phyloP scores from a whole-genome alignment of 2,113 vertebrate genomes.

The Okapia johnstoni region DNA sequence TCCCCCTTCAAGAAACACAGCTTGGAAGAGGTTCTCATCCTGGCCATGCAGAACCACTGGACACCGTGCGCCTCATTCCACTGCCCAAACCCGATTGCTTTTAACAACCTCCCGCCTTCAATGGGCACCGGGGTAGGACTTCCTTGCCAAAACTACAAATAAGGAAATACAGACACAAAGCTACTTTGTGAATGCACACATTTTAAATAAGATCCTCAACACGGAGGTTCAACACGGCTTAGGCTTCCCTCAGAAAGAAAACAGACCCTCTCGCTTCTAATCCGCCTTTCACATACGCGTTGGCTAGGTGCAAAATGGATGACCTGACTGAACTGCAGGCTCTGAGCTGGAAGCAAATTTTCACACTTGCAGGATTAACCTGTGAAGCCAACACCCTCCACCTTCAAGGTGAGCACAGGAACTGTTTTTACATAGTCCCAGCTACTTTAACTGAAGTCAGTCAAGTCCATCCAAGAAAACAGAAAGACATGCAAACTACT shows the following conservation, averaged over 20 bases:
- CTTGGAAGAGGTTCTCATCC: too few relatives aligned
- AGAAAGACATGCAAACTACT: neutral
- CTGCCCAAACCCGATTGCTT: neutral
- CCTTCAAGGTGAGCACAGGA: neutral
- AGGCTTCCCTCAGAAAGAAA: neutral
- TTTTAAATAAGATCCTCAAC: neutral
- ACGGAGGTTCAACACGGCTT: neutral
- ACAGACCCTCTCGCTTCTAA: neutral
- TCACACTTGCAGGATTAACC: neutral
- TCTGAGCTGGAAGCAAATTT: neutral
- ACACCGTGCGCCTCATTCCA: neutral
- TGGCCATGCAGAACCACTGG: neutral
- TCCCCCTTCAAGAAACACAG: neutral
- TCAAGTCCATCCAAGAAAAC: neutral
- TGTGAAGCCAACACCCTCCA: neutral
- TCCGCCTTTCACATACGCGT: rapidly evolving
- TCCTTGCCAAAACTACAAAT: neutral
- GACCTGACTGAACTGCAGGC: neutral
- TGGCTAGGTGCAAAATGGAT: neutral
- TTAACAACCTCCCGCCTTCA: neutral
- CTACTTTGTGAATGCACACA: neutral
- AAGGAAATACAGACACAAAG: neutral
- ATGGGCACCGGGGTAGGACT: neutral
- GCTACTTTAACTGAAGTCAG: neutral
- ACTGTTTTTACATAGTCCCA: neutral